Percentiles rank a stretch among this genome's conserved stretches.
Conservation (phyloP, 2,113 vertebrate species). For the Collichthys lucidus region DNA sequence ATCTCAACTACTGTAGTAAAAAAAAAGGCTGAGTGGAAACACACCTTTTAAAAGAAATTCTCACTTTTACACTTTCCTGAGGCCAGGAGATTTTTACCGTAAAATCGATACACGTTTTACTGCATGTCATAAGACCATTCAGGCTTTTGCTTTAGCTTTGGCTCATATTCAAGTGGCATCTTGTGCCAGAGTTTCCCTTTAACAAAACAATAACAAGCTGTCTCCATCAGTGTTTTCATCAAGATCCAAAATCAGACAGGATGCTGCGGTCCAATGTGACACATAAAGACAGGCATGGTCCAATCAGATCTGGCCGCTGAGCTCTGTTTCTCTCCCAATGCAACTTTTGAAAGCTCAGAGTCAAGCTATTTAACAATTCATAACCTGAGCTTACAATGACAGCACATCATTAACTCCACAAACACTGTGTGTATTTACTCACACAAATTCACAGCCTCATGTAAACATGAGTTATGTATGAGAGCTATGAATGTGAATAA, state of each 20-base stretch:
- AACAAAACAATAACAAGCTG: background rate
- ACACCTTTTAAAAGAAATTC: background rate
- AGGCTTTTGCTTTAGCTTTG: background rate
- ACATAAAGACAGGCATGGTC: background rate
- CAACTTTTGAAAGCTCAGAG: background rate
- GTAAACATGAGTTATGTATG: background rate
- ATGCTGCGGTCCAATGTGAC: background rate
- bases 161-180: background rate
- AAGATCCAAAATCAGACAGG: background rate
- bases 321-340: background rate
- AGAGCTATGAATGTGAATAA: background rate
- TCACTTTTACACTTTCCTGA: background rate
- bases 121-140: background rate
- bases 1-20: background rate
- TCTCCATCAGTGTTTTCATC: background rate
- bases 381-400: background rate
- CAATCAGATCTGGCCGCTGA: background rate
- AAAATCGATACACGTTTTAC: background rate
- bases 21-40: background rate
- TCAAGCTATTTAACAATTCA: constrained; percentile 8
- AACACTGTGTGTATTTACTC: background rate
- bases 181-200: background rate
- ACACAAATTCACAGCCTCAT: background rate
- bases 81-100: background rate
- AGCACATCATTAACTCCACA: background rate